Conservation (phyloP, 1,140 invertebrate genomes). For the Cherax quadricarinatus region DNA sequence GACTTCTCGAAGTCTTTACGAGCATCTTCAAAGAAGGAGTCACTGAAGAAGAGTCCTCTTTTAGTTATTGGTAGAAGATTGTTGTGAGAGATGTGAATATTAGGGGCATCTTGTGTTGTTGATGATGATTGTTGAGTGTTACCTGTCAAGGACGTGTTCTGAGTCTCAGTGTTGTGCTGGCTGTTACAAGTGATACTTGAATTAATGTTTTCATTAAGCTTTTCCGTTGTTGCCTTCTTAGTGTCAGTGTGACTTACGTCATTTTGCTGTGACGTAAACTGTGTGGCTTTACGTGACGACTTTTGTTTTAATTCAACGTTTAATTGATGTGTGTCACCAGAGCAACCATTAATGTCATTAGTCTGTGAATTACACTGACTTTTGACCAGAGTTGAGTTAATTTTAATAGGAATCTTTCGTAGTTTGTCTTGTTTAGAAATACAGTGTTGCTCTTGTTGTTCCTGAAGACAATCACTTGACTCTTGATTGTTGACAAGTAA, state of each 20-base stretch:
- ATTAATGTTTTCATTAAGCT: neutral
- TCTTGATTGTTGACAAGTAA: neutral
- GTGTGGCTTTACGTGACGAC: neutral
- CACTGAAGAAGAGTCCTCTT: constrained; percentile 33
- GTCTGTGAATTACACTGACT: neutral
- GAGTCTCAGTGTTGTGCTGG: neutral
- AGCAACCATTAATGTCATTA: neutral
- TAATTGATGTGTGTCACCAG: neutral
- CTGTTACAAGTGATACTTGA: too few species aligned
- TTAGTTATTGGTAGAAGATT: constrained; percentile 30
- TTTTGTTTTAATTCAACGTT: neutral
- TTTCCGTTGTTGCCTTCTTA: neutral
- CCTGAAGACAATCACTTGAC: neutral
- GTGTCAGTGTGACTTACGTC: neutral
- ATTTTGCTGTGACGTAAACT: neutral
- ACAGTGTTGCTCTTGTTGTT: neutral
- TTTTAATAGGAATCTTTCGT: neutral
- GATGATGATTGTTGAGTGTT: neutral
- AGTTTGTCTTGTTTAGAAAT: neutral
- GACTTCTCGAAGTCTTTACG: constrained; percentile 31
- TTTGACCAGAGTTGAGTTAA: neutral
- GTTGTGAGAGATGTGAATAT: neutral
- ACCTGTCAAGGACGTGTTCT: neutral
- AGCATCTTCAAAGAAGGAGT: constrained; percentile 40
- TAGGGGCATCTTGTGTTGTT: neutral